These are phyloP conservation scores for Stratiomys singularior DNA, from an alignment of 2,888 invertebrate genomes.

Conservation along the genomic window DNA sequence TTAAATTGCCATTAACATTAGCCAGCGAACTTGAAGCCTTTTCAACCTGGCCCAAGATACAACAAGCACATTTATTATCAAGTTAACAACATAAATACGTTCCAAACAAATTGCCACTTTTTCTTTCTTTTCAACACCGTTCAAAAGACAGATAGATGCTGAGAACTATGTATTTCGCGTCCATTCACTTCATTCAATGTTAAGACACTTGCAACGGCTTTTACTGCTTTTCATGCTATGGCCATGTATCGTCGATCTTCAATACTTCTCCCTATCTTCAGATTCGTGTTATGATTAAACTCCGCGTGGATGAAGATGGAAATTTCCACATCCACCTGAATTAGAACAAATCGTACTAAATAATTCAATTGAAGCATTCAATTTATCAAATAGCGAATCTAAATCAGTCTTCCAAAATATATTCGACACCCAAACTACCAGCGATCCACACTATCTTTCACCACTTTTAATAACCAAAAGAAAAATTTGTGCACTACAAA, in stretches of 20 bases:
- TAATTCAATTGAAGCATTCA: background rate
- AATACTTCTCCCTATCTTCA: background rate
- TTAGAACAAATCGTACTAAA: background rate
- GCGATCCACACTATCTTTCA: too few species aligned
- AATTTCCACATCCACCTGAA: background rate
- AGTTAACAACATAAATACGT: background rate
- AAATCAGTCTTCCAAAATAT: background rate
- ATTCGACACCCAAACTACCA: constrained; percentile 6
- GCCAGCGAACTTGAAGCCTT: background rate
- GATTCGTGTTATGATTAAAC: background rate
- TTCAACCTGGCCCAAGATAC: constrained; percentile 24
- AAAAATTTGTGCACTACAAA: background rate
- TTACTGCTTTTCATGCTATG: constrained; percentile 23
- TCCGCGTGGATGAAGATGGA: background rate
- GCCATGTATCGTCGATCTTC: background rate
- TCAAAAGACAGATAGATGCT: background rate
- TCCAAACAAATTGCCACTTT: constrained; percentile 13
- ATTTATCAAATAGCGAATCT: background rate
- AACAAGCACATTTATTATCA: background rate
- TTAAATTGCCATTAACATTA: constrained; percentile 43
- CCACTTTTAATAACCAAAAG: background rate
- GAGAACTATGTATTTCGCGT: constrained; percentile 4
- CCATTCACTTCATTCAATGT: constrained; percentile 23
- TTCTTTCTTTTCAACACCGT: background rate
- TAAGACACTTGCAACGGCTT: background rate